phyloP scores from a whole-genome alignment of 1,140 invertebrate genomes.

The Bombus picipes region DNA sequence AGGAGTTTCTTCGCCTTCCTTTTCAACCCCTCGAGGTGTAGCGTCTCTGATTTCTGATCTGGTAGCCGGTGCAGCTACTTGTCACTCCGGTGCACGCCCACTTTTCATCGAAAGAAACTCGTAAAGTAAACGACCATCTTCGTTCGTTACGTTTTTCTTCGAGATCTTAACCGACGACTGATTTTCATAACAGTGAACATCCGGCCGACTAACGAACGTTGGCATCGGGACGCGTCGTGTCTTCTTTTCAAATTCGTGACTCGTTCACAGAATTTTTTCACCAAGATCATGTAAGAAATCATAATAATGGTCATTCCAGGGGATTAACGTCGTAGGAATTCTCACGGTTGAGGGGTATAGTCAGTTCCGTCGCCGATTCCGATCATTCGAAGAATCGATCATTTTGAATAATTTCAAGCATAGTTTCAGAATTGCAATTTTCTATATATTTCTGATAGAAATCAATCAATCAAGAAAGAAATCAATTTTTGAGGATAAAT shows the following conservation, averaged over 20 bases:
- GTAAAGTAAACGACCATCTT: slow-evolving; percentile 52
- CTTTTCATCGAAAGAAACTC: slow-evolving; percentile 38
- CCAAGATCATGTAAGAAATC: background rate
- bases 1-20: slow-evolving; percentile 66
- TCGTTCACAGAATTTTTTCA: background rate
- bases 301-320: background rate
- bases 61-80: slow-evolving; percentile 79
- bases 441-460: too few species aligned
- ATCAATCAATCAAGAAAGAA: too few species aligned
- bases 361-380: background rate
- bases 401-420: too few species aligned
- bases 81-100: slow-evolving; percentile 70
- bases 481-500: too few species aligned
- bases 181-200: slow-evolving; percentile 81
- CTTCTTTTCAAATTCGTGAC: slow-evolving; percentile 13
- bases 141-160: slow-evolving; percentile 73
- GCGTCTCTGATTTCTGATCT: slow-evolving; percentile 82
- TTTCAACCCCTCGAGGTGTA: slow-evolving; percentile 68
- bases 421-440: too few species aligned
- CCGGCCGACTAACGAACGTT: slow-evolving; percentile 80
- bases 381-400: too few species aligned
- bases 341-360: background rate
- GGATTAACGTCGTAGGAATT: background rate
- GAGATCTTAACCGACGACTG: slow-evolving; percentile 60
- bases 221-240: background rate